These are phyloP conservation scores for Nesogale talazaci DNA, from an alignment of 2,113 vertebrate species.

Conservation along the genomic window DNA sequence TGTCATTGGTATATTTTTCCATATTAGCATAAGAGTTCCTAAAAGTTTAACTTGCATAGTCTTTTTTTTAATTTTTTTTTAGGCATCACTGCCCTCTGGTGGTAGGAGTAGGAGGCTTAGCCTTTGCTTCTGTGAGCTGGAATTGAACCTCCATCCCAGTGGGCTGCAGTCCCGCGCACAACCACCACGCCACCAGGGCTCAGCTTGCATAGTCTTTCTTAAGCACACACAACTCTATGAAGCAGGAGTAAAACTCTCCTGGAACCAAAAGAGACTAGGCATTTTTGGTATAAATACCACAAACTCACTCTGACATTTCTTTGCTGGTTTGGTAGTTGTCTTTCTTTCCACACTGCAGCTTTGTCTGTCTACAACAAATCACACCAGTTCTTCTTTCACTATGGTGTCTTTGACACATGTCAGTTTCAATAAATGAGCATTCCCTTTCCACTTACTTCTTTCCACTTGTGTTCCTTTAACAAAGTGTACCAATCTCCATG, in stretches of 20 bases:
- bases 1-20: not conserved
- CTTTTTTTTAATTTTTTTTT: too few relatives aligned
- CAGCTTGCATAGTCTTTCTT: not conserved
- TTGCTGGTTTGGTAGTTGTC: not conserved
- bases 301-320: constrained; percentile 39
- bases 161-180: too few relatives aligned
- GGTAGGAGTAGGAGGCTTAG: too few relatives aligned
- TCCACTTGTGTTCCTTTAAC: not conserved
- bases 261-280: not conserved
- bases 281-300: constrained; percentile 1
- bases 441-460: not conserved
- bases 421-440: constrained; percentile 38
- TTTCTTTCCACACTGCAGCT: not conserved
- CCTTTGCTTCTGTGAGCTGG: too few relatives aligned
- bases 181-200: too few relatives aligned
- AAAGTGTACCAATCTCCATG: not conserved
- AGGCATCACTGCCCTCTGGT: too few relatives aligned
- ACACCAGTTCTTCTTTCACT: constrained; percentile 13
- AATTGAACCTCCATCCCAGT: too few relatives aligned
- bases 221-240: constrained; percentile 11
- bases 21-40: not conserved
- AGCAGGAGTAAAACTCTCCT: not conserved
- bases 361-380: not conserved
- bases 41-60: not conserved
- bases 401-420: constrained; percentile 36